Percentiles rank a stretch among this genome's conserved stretches.
These are phyloP conservation scores for Pollenia angustigena DNA, from an alignment of 2,888 invertebrate species.

Conservation along the genomic window DNA sequence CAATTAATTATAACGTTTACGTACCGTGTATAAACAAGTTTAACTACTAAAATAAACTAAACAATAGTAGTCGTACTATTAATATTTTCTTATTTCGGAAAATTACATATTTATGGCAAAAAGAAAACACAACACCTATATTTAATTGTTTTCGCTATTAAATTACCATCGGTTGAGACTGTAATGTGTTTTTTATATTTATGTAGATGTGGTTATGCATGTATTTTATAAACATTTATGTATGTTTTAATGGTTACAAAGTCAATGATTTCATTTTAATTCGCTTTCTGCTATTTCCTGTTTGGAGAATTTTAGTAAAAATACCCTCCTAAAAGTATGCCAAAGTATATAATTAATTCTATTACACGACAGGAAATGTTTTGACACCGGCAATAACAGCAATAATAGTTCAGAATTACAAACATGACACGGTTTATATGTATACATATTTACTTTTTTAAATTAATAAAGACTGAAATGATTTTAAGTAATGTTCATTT, in stretches of 20 bases:
- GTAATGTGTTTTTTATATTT: background rate
- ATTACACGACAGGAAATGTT: background rate
- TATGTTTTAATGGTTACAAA: background rate
- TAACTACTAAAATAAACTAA: background rate
- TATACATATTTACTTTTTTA: too few relatives aligned
- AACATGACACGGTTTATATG: too few relatives aligned
- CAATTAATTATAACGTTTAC: slow-evolving; percentile 22
- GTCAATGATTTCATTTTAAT: background rate
- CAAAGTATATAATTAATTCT: background rate
- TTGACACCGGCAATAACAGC: background rate
- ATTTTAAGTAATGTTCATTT: too few relatives aligned
- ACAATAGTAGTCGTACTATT: too few relatives aligned
- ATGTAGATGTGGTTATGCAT: too few relatives aligned
- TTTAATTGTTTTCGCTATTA: background rate
- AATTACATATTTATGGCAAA: background rate
- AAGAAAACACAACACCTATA: background rate
- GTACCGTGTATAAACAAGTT: background rate
- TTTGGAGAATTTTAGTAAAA: background rate
- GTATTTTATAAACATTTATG: too few relatives aligned
- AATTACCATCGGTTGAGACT: background rate
- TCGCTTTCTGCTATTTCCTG: background rate
- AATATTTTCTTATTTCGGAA: too few relatives aligned
- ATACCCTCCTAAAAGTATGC: background rate
- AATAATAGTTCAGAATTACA: too few relatives aligned
- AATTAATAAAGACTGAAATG: too few relatives aligned